Percentiles rank a stretch among this genome's conserved stretches.
These are phyloP conservation scores for Plebejus melissa DNA, from an alignment of 2,888 invertebrate genomes.

Conservation along the genomic window DNA sequence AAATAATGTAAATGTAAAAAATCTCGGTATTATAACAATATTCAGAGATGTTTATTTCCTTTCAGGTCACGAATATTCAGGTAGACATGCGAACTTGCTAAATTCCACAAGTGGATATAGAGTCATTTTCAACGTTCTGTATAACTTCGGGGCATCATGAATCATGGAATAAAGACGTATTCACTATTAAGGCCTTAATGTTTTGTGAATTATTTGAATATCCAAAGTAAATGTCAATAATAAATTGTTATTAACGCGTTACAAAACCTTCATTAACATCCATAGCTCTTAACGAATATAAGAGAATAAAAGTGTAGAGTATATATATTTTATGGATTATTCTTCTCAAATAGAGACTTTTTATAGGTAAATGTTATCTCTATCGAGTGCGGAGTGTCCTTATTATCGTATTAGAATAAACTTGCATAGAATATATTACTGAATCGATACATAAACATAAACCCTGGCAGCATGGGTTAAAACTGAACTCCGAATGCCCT, in stretches of 20 bases:
- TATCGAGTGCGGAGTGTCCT: background rate
- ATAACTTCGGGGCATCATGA: background rate
- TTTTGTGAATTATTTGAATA: background rate
- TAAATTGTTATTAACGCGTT: background rate
- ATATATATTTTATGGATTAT: background rate
- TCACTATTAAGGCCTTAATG: background rate
- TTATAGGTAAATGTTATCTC: background rate
- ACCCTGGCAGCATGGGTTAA: background rate
- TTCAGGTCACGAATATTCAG: background rate
- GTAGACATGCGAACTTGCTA: background rate
- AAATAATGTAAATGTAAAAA: background rate
- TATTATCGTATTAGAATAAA: background rate
- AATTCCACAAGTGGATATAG: background rate
- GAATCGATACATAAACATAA: background rate
- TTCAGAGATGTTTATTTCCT: background rate
- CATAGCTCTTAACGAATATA: background rate
- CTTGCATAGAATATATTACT: background rate
- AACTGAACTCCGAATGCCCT: background rate
- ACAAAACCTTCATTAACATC: background rate
- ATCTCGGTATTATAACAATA: background rate
- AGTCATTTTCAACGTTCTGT: background rate
- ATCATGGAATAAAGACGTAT: background rate
- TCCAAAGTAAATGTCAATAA: background rate
- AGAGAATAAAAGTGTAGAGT: too few relatives aligned
- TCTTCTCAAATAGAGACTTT: too few relatives aligned